A percentile compares a stretch with the other conserved stretches of the same genome.
Conservation (phyloP, 2,888 invertebrate species). For the Plagodis dolabraria region DNA sequence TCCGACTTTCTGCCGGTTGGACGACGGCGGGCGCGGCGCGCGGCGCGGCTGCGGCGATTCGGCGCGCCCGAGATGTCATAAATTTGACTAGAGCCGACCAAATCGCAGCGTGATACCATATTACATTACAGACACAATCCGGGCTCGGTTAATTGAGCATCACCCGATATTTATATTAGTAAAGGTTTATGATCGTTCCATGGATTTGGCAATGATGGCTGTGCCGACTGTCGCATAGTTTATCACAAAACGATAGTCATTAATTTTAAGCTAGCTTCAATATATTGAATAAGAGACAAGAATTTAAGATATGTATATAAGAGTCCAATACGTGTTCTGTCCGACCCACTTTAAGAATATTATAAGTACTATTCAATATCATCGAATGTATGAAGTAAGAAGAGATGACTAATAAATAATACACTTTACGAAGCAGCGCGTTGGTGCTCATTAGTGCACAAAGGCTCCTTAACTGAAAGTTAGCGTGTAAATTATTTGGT, state of each 20-base stretch:
- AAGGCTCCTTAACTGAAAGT: too few relatives aligned
- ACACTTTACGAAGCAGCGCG: too few relatives aligned
- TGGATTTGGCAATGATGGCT: constrained; percentile 18
- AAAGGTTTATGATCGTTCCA: constrained; percentile 29
- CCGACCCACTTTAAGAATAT: too few relatives aligned
- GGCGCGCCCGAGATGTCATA: constrained; percentile 34
- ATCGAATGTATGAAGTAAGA: too few relatives aligned
- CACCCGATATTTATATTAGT: constrained; percentile 63
- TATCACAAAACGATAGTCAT: neutral
- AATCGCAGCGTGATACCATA: constrained; percentile 69
- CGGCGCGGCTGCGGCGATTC: constrained; percentile 16
- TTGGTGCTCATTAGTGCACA: too few relatives aligned
- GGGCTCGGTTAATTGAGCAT: constrained; percentile 62
- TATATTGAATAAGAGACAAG: too few relatives aligned
- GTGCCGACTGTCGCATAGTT: constrained; percentile 1
- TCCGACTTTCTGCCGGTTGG: neutral
- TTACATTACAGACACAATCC: constrained; percentile 53
- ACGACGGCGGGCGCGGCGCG: constrained; percentile 17
- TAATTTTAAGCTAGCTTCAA: neutral
- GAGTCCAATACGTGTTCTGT: too few relatives aligned
- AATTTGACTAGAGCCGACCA: constrained; percentile 31
- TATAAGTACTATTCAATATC: too few relatives aligned
- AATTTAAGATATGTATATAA: neutral
- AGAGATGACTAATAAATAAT: too few relatives aligned
- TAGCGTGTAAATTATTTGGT: too few relatives aligned